Percentiles rank a stretch among this genome's conserved stretches.
These are phyloP conservation scores for Esox masquinongy DNA, from an alignment of 2,797 vertebrate species.

Conservation along the genomic window DNA sequence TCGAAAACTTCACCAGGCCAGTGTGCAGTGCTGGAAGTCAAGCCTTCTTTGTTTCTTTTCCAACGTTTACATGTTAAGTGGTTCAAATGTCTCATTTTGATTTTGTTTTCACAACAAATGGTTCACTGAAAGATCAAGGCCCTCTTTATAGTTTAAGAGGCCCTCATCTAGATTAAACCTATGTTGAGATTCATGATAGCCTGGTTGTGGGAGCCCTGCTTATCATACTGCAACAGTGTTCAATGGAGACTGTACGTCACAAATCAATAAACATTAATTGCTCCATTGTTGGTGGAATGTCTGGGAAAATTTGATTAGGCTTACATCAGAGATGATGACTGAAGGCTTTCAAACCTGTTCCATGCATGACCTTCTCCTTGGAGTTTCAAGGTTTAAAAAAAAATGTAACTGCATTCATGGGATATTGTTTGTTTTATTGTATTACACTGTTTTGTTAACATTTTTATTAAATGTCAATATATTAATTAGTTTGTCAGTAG, in stretches of 20 bases:
- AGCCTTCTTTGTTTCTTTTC: not conserved
- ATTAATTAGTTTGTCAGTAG: not conserved
- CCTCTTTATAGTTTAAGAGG: constrained; percentile 9
- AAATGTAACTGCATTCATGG: not conserved
- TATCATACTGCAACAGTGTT: constrained; percentile 7
- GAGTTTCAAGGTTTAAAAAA: not conserved
- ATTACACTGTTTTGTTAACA: not conserved
- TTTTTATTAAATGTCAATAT: too few species aligned
- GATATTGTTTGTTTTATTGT: not conserved
- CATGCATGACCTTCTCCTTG: not conserved
- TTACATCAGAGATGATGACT: not conserved
- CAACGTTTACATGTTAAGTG: not conserved
- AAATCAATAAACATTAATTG: not conserved
- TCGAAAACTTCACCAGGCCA: not conserved
- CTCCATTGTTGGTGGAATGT: not conserved
- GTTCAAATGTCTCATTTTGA: not conserved
- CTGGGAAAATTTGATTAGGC: not conserved
- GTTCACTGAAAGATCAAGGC: constrained; percentile 17
- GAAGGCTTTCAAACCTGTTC: not conserved
- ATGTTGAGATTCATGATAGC: constrained; percentile 7
- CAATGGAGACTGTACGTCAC: not conserved
- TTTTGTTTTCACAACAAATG: constrained; percentile 18
- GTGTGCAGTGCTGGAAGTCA: not conserved
- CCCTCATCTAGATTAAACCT: constrained; percentile 39
- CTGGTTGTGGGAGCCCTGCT: not conserved